phyloP scores from a whole-genome alignment of 2,113 vertebrate genomes.

The Ammodytes dubius region DNA sequence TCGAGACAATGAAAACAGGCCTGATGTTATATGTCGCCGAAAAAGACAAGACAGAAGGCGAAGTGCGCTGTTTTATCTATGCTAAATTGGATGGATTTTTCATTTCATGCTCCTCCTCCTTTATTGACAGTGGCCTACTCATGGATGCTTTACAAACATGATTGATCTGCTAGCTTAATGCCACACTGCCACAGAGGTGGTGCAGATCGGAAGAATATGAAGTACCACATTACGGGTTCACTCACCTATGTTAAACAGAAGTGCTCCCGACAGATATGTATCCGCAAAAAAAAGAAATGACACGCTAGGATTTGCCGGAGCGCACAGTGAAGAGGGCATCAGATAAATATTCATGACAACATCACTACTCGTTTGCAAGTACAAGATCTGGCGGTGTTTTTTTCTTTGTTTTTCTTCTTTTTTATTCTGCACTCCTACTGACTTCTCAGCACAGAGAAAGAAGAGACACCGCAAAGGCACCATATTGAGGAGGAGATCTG shows the following conservation, averaged over 20 bases:
- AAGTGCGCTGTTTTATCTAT: not conserved
- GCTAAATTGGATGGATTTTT: slow-evolving; percentile 37
- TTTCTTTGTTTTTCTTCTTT: too few relatives aligned
- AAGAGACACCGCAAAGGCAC: not conserved
- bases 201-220: slow-evolving; percentile 42
- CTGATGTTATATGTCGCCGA: not conserved
- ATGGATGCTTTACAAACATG: slow-evolving; percentile 43
- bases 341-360: slow-evolving; percentile 62
- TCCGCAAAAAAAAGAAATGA: slow-evolving; percentile 65
- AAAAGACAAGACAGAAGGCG: not conserved
- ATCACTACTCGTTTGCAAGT: slow-evolving; percentile 54
- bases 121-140: slow-evolving; percentile 49
- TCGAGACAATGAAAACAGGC: not conserved
- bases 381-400: slow-evolving; percentile 14
- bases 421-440: not conserved
- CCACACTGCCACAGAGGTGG: slow-evolving; percentile 27
- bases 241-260: slow-evolving; percentile 55
- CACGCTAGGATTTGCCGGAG: slow-evolving; percentile 22
- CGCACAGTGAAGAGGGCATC: slow-evolving; percentile 2
- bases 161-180: slow-evolving; percentile 60
- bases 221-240: slow-evolving; percentile 57
- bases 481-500: not conserved
- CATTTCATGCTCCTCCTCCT: slow-evolving; percentile 54
- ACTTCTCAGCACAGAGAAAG: not conserved
- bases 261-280: slow-evolving; percentile 45